Base-by-base conservation (phyloP, 1,140 invertebrate genomes). In the Ganaspis sp. region DNA sequence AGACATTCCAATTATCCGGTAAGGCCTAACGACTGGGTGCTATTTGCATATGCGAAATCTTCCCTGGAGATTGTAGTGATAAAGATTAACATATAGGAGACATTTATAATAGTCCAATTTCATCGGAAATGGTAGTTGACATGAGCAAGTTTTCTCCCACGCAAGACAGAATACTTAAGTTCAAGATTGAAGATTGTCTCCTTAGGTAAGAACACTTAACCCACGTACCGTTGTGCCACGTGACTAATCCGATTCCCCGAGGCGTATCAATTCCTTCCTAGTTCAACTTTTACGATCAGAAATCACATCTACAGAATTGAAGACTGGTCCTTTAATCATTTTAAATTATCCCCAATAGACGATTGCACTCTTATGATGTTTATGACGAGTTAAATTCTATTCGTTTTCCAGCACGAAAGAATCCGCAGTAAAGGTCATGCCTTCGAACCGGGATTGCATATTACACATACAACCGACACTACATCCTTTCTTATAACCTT, bases 121-220 rank as follows among this genome's bases (percentile, higher is more conserved):
- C 26, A 64, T 64, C 21, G 58, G 58, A 29, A 64, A 64, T 64
- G 58, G 23, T 64, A 64, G 23, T 29, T 64, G 26, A 64, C 12
- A 29, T 64, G 26, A 64, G 15, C 58, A 64, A 64, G 26, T 64
- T 29, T 64, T 34, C 23, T 64, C 58, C 58, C 58, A 64, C 58
- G 58, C 26, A 64, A n/a, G 26, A n/a, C 23, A 64, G 58, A 64
- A 26, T 64, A 21, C 54, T 64, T 49, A 49, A 29, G 26, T 29
- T 64, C 29, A 64, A 34, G 58, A 64, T 64, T 64, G 23, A 29
- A 29, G 58, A 64, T 64, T 64, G 23, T 64, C 23, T 64, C 15
- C 54, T 64, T 29, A 64, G 54, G 54, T 64, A 64, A 64, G 54
- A 64, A 64, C 54, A 64, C 54, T 64, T 64, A 64, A 64, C 54